Conservation (phyloP, 2,113 vertebrate genomes). For the Oxygymnocypris stewartii region DNA sequence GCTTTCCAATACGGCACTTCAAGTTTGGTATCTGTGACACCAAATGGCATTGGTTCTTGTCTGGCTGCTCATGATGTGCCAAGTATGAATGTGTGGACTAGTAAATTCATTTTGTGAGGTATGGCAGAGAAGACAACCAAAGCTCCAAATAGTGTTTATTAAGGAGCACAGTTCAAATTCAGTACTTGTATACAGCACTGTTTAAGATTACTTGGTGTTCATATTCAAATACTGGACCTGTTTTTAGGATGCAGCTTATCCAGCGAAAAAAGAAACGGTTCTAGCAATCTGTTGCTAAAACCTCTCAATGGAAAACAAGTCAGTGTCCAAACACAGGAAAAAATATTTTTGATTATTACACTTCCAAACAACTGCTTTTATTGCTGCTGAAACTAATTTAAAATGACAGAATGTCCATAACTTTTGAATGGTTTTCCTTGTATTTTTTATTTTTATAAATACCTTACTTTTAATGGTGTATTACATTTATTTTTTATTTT, state of each 20-base stretch:
- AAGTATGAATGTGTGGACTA: background rate
- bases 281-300: background rate
- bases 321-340: background rate
- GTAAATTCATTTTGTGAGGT: background rate
- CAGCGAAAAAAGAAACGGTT: background rate
- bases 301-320: background rate
- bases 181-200: too few relatives aligned
- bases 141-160: too few relatives aligned
- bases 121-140: background rate
- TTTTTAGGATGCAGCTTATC: background rate
- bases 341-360: background rate
- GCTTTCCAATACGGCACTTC: background rate
- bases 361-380: background rate
- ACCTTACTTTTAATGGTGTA: too few relatives aligned
- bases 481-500: too few relatives aligned
- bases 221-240: background rate
- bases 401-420: background rate
- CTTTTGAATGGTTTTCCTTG: background rate
- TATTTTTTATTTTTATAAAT: too few relatives aligned
- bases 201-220: background rate
- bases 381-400: background rate
- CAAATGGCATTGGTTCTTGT: background rate
- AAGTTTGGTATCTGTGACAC: background rate
- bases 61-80: background rate
- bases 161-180: too few relatives aligned